Evolutionary conservation across 2,113 vertebrate species (phyloP).

Genomic region (Opisthocomus hoazin): DNA sequence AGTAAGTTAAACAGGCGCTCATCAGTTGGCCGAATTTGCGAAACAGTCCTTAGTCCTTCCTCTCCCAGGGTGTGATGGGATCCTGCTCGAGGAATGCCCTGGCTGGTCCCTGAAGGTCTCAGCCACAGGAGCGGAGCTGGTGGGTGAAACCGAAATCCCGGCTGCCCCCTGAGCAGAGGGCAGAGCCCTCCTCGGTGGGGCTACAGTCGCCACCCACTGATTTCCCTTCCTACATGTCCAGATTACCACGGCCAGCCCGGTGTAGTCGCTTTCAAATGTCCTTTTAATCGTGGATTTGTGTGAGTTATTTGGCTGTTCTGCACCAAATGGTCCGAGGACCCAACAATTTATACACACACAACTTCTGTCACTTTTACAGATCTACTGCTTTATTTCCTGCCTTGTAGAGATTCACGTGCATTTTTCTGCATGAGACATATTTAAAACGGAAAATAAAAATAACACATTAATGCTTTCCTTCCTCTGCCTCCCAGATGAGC

Average conservation of each 20-base stretch:
- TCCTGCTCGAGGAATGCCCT: background rate
- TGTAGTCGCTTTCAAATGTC: background rate
- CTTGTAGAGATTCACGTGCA: background rate
- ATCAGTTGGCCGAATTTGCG: fast-evolving
- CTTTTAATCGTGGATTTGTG: background rate
- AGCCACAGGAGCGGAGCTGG: background rate
- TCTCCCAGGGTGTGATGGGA: background rate
- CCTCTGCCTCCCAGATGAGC: slow-evolving; percentile 28
- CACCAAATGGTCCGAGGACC: background rate
- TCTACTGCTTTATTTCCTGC: background rate
- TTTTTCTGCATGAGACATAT: background rate
- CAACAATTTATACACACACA: background rate
- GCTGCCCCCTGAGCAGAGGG: background rate
- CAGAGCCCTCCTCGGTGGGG: background rate
- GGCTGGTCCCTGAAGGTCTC: background rate
- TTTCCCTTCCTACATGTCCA: background rate
- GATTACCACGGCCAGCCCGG: background rate
- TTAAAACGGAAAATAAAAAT: slow-evolving; percentile 43
- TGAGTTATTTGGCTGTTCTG: background rate
- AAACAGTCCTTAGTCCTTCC: background rate
- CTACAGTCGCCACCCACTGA: background rate
- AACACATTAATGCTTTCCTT: slow-evolving; percentile 47
- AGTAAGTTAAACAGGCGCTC: background rate
- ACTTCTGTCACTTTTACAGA: background rate
- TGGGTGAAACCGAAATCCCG: background rate